A percentile compares a stretch with the other conserved stretches of the same genome.
These are phyloP conservation scores for Erythrolamprus reginae DNA, from an alignment of 2,113 vertebrate species.

Conservation along the genomic window DNA sequence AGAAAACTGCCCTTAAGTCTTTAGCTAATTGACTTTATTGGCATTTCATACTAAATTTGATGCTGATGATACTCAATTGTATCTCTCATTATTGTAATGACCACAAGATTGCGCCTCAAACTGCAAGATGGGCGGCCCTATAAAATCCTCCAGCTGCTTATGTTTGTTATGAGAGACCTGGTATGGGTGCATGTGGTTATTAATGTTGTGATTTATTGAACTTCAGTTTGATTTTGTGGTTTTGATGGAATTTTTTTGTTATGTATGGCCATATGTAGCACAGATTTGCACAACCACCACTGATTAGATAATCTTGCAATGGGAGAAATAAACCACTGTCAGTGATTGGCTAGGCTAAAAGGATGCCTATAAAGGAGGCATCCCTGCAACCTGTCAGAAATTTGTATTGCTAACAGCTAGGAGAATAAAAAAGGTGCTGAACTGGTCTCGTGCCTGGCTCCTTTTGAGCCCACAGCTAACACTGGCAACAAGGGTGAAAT, in stretches of 20 bases:
- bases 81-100: not conserved
- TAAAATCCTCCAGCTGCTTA: not conserved
- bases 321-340: too few species aligned
- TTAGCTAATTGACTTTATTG: not conserved
- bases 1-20: not conserved
- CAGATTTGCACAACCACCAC: too few species aligned
- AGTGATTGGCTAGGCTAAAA: too few species aligned
- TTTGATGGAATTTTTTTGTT: not conserved
- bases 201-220: not conserved
- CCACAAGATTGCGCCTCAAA: not conserved
- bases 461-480: too few species aligned
- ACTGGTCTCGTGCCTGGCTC: too few species aligned
- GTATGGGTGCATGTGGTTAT: not conserved
- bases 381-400: too few species aligned
- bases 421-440: too few species aligned
- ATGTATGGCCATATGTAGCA: too few species aligned
- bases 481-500: too few species aligned
- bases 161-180: not conserved
- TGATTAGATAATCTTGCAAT: too few species aligned
- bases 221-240: not conserved
- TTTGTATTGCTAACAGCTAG: too few species aligned
- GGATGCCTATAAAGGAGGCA: too few species aligned
- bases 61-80: not conserved
- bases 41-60: not conserved
- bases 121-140: not conserved